Evolutionary conservation across 2,888 invertebrate species (phyloP), one percentile per base, ranked within the genome.

Genomic region (Phortica okadai): DNA sequence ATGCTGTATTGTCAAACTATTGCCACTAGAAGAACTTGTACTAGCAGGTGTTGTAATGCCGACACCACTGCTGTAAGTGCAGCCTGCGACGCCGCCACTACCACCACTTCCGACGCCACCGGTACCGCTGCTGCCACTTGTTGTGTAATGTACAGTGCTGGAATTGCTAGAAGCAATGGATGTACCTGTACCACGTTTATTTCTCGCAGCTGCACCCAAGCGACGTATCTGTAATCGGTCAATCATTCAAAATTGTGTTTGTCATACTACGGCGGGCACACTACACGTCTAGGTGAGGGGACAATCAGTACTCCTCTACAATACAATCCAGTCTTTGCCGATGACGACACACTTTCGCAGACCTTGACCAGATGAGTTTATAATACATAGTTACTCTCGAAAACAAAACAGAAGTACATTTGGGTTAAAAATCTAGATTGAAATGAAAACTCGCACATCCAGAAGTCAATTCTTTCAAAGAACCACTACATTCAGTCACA

Each of bases 181-280:
- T 33, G 25, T 33, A 10, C 64, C 64, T 2, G 73, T 72, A 56
- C 79, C 74, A 59, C 88, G 88, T 82, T 88, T 88, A 74, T 84
- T 88, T 79, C 83, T 82, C 79, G 86, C 84, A 82, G 86, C 88
- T 86, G 89, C 90, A 82, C 86, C 88, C 84, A 89, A 88, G 82
- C 90, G 90, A 82, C 90, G 90, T 76, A 87, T 88, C 79, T 88
- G 88, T 79, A 89, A 82, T 76, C 88, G 89, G 87, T 89, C 89
- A 89, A 88, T 86, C 90, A 90, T 89, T 88, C 89, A 90, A 88
- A 81, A 77, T 21, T 80, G 80, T 74, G 82, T 76, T 62, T 7
- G 8, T 58, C 75, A 76, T 64, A 50, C 64, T 44, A 74, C 25
- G 74, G 25, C n/a, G 25, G 41, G 59, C 59, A 62, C 62, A 59